A percentile compares a stretch with the other conserved stretches of the same genome.
Conservation (phyloP, 2,797 vertebrate species). For the Neostethus bicornis region DNA sequence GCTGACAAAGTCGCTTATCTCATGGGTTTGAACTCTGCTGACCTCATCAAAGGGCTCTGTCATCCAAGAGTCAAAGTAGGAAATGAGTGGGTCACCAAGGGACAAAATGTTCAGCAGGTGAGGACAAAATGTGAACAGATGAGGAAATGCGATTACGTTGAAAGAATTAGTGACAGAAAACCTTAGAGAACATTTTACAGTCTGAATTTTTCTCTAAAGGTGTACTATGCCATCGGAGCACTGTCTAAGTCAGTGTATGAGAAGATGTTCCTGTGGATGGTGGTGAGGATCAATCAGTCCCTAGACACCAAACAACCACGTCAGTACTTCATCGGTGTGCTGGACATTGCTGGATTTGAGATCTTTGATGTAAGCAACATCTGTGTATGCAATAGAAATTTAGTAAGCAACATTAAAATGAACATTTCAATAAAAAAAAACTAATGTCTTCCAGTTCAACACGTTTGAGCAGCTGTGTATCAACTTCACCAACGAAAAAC, state of each 20-base stretch:
- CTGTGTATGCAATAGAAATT: too few relatives aligned
- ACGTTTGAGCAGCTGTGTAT: conserved; percentile 91
- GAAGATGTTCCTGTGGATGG: conserved; percentile 92
- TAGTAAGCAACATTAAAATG: too few relatives aligned
- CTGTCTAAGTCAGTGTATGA: conserved; percentile 86
- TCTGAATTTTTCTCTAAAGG: conserved; percentile 56
- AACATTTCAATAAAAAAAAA: too few relatives aligned
- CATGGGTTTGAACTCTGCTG: conserved; percentile 91
- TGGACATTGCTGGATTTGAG: conserved; percentile 91
- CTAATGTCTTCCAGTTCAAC: conserved; percentile 78
- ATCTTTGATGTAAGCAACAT: conserved; percentile 88
- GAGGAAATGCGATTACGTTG: too few relatives aligned
- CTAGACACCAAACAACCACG: conserved; percentile 87
- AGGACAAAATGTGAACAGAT: too few relatives aligned
- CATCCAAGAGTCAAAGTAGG: conserved; percentile 93
- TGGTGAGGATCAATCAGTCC: conserved; percentile 86
- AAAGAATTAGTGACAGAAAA: too few relatives aligned
- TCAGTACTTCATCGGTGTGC: conserved; percentile 88
- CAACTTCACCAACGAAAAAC: conserved; percentile 91
- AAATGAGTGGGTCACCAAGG: conserved; percentile 80
- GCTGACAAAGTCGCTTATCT: conserved; percentile 89
- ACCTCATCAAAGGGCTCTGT: conserved; percentile 90
- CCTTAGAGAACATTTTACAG: too few relatives aligned
- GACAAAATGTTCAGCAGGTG: conserved; percentile 89
- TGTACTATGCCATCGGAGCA: conserved; percentile 83